Conservation (phyloP, 1,140 invertebrate species). For the Himalopsyche phryganea region DNA sequence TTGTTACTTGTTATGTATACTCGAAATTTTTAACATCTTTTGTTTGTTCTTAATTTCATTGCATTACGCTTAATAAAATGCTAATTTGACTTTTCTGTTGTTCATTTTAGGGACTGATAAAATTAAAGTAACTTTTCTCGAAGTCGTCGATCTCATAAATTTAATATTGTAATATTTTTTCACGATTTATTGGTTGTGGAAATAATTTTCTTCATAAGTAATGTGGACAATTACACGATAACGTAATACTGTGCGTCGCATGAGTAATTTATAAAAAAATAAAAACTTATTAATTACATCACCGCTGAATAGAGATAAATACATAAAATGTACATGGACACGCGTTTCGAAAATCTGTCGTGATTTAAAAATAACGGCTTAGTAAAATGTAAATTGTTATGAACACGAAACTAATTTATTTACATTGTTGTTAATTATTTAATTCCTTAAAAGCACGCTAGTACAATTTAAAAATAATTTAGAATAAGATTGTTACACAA, state of each 20-base stretch:
- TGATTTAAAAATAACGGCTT: too few relatives aligned
- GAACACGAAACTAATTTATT: not conserved
- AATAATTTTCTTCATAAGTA: conserved; percentile 17
- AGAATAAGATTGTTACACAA: not conserved
- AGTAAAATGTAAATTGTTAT: too few relatives aligned
- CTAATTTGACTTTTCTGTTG: too few relatives aligned
- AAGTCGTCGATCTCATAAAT: too few relatives aligned
- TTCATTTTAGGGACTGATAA: too few relatives aligned
- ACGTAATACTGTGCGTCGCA: not conserved
- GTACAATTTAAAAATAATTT: conserved; percentile 28
- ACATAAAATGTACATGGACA: not conserved
- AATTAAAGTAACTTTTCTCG: too few relatives aligned
- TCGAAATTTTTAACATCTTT: too few relatives aligned
- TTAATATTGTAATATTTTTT: not conserved
- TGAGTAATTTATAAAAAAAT: not conserved
- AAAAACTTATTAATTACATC: not conserved
- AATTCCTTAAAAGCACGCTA: conserved; percentile 21
- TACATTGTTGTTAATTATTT: conserved; percentile 21
- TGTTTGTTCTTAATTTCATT: too few relatives aligned
- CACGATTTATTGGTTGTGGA: conserved; percentile 27
- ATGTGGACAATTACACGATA: too few relatives aligned
- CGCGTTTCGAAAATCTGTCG: not conserved
- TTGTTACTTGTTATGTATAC: too few relatives aligned
- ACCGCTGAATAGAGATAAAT: not conserved
- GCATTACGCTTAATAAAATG: too few relatives aligned